phyloP scores from a whole-genome alignment of 2,888 invertebrate genomes.

The Tenthredo amoena region DNA sequence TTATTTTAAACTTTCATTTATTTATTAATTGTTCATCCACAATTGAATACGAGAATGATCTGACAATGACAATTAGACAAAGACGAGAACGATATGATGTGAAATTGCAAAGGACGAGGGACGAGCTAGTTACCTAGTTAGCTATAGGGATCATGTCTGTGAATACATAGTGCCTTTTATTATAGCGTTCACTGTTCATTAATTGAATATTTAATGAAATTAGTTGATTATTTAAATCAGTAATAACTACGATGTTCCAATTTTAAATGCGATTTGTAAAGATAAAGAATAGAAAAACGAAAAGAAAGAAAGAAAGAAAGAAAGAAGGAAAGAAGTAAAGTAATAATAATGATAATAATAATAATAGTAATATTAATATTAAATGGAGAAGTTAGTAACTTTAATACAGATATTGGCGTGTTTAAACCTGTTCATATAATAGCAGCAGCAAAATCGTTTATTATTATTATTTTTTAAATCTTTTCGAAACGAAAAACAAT shows the following conservation, averaged over 20 bases:
- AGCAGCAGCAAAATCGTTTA: background rate
- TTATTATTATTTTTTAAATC: background rate
- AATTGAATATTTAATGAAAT: conserved; percentile 51
- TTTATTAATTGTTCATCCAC: background rate
- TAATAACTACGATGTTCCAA: background rate
- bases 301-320: background rate
- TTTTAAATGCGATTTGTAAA: background rate
- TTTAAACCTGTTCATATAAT: background rate
- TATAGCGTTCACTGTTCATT: conserved; percentile 63
- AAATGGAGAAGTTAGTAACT: conserved; percentile 19
- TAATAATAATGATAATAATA: background rate
- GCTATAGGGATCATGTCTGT: conserved; percentile 64
- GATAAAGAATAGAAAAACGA: background rate
- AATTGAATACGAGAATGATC: background rate
- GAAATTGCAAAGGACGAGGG: background rate
- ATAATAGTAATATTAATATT: conserved; percentile 38
- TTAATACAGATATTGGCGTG: background rate
- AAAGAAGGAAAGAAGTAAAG: background rate
- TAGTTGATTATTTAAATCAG: conserved; percentile 15
- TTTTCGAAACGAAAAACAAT: background rate
- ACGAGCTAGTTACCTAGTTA: background rate
- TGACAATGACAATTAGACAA: conserved; percentile 9
- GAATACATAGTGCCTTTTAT: conserved; percentile 68
- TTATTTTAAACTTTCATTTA: background rate
- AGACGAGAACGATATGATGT: background rate